Percentiles rank a stretch among this genome's conserved stretches.
Evolutionary conservation across 2,113 vertebrate genomes (phyloP).

Genomic region (Rattus rattus): DNA sequence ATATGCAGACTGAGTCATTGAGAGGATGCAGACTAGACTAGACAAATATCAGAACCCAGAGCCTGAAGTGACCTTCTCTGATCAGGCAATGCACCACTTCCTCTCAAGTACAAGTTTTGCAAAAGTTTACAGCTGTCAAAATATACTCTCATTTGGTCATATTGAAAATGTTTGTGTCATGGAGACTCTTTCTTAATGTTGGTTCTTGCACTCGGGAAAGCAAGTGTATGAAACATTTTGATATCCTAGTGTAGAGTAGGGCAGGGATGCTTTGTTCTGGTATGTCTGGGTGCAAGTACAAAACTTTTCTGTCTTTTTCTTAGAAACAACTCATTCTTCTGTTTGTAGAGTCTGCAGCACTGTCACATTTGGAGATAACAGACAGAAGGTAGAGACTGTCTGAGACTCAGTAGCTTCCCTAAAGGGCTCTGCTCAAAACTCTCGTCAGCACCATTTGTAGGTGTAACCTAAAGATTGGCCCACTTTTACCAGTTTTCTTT

Average conservation of each 20-base stretch:
- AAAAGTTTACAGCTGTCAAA: not conserved
- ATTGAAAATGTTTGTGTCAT: not conserved
- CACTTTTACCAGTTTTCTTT: slow-evolving; percentile 13
- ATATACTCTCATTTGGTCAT: not conserved
- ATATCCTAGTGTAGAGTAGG: not conserved
- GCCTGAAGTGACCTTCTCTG: not conserved
- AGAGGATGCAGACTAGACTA: not conserved
- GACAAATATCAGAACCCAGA: not conserved
- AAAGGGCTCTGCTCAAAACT: not conserved
- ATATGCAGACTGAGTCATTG: fast-evolving
- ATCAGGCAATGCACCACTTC: not conserved
- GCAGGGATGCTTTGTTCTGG: not conserved
- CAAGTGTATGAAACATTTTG: not conserved
- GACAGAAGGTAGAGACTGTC: slow-evolving; percentile 37
- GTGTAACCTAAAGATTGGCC: not conserved
- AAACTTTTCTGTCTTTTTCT: not conserved
- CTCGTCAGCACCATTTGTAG: not conserved
- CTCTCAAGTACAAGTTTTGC: not conserved
- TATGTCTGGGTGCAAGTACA: not conserved
- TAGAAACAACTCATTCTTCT: not conserved
- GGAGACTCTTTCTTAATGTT: not conserved
- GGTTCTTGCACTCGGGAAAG: not conserved
- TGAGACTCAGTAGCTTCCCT: slow-evolving; percentile 33
- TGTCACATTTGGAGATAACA: not conserved
- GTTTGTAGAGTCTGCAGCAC: slow-evolving; percentile 2